phyloP scores from a whole-genome alignment of 2,888 invertebrate species.

The Ecliptopera silaceata region DNA sequence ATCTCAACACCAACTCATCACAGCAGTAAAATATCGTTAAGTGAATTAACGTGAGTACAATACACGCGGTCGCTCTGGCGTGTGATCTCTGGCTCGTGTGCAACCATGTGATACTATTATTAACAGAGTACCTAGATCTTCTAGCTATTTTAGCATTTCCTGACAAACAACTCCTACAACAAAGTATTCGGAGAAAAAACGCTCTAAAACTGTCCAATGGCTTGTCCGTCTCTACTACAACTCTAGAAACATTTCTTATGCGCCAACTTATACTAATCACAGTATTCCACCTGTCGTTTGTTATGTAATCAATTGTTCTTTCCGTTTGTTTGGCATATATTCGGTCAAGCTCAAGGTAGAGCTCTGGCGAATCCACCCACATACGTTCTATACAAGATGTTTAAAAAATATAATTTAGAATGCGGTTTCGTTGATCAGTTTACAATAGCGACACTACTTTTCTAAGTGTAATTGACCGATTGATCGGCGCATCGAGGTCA shows the following conservation, averaged over 20 bases:
- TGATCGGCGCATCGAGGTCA: conserved; percentile 37
- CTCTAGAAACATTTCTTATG: background rate
- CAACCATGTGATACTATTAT: conserved; percentile 47
- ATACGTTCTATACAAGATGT: background rate
- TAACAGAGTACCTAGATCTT: conserved; percentile 23
- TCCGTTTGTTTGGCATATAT: conserved; percentile 42
- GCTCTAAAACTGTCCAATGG: conserved; percentile 1
- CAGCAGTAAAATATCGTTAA: conserved; percentile 39
- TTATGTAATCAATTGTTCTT: conserved; percentile 51
- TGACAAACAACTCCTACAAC: conserved; percentile 14
- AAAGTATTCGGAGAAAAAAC: conserved; percentile 10
- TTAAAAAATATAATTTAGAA: conserved; percentile 6
- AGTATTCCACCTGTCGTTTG: conserved; percentile 38
- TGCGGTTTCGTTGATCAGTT: background rate
- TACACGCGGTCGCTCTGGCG: conserved; percentile 44
- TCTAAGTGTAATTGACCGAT: conserved; percentile 30
- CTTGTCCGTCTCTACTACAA: background rate
- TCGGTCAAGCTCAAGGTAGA: conserved; percentile 65
- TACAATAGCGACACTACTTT: background rate
- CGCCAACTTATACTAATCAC: conserved; percentile 7
- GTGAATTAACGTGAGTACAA: conserved; percentile 50
- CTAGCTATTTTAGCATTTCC: conserved; percentile 29
- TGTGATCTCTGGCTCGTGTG: conserved; percentile 43
- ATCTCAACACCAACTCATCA: conserved; percentile 9
- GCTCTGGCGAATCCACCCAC: background rate